Conservation (phyloP, 2,888 invertebrate species). For the Himalopsyche kuldschensis region DNA sequence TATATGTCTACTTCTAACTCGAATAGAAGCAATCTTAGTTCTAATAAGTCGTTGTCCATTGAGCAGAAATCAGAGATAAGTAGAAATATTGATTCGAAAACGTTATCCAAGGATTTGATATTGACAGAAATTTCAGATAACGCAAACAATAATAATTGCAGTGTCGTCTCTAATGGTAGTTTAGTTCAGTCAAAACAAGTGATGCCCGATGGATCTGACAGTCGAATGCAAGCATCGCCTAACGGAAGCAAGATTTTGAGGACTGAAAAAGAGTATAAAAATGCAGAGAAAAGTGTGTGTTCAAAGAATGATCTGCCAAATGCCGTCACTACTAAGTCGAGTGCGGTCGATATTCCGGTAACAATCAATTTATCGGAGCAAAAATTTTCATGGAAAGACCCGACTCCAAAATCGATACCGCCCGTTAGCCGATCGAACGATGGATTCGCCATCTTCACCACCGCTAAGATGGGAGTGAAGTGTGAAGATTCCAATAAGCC, state of each 20-base stretch:
- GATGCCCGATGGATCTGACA: not conserved
- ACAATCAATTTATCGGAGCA: not conserved
- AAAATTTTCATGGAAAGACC: not conserved
- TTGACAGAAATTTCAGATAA: not conserved
- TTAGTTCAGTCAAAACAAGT: not conserved
- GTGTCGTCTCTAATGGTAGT: not conserved
- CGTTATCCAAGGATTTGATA: not conserved
- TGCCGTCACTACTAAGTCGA: not conserved
- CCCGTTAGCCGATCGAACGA: constrained; percentile 9
- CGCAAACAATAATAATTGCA: not conserved
- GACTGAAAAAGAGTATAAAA: not conserved
- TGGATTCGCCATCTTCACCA: constrained; percentile 35
- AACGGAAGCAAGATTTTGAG: not conserved
- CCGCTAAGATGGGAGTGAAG: constrained; percentile 30
- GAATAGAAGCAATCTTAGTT: not conserved
- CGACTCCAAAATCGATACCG: constrained; percentile 1
- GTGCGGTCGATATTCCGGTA: not conserved
- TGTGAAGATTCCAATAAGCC: constrained; percentile 31
- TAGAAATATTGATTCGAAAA: not conserved
- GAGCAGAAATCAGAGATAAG: not conserved
- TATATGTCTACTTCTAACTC: not conserved
- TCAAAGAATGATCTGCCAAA: not conserved
- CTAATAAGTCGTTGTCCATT: not conserved
- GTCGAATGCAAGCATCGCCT: not conserved
- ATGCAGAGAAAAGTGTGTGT: not conserved